Evolutionary conservation across 2,797 vertebrate genomes (phyloP).

Genomic region (Gymnopithys bicolor): DNA sequence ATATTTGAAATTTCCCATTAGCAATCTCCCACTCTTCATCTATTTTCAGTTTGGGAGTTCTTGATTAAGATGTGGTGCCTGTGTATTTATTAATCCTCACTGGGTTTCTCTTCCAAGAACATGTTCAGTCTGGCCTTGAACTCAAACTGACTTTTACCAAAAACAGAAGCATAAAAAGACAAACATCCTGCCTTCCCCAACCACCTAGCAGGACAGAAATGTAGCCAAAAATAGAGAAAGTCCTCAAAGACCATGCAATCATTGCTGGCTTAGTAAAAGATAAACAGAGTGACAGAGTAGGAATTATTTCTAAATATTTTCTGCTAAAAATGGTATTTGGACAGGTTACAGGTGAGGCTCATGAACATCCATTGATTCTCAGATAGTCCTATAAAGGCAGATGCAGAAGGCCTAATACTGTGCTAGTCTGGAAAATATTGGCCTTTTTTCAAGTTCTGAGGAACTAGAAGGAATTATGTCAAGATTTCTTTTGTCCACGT

Average conservation of each 20-base stretch:
- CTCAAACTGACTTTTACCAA: slow-evolving; percentile 18
- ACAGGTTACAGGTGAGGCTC: not conserved
- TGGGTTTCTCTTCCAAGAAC: slow-evolving; percentile 1
- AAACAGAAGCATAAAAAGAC: slow-evolving; percentile 17
- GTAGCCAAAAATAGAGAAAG: not conserved
- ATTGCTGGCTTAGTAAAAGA: not conserved
- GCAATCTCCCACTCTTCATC: not conserved
- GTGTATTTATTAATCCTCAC: not conserved
- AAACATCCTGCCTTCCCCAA: slow-evolving; percentile 8
- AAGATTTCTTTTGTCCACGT: slow-evolving; percentile 6
- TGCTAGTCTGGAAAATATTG: not conserved
- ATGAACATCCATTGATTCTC: not conserved
- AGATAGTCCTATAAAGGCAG: not conserved
- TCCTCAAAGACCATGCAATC: not conserved
- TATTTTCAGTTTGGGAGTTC: not conserved
- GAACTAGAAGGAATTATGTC: not conserved
- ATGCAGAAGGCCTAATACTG: not conserved
- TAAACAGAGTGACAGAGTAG: not conserved
- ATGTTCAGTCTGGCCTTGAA: not conserved
- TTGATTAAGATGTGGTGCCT: not conserved
- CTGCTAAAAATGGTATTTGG: not conserved
- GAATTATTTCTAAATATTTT: not conserved
- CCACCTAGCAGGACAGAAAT: not conserved
- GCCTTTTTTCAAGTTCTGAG: not conserved
- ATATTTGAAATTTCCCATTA: not conserved